Evolutionary conservation across 2,888 invertebrate species (phyloP).

Genomic region (Pasiphila rectangulata): DNA sequence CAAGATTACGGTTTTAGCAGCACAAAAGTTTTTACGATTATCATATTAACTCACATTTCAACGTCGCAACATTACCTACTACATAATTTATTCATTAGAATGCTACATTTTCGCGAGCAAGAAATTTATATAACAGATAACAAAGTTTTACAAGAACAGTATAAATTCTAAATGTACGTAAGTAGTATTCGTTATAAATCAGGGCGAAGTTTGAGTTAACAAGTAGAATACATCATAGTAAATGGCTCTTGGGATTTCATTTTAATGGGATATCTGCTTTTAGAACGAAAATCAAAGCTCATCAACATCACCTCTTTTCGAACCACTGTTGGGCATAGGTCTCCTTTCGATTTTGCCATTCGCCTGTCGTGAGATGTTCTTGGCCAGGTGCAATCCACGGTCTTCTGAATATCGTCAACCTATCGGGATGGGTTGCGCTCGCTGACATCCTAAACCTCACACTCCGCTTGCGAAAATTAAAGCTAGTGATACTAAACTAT

Average conservation of each 20-base stretch:
- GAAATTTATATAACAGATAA: conserved; percentile 31
- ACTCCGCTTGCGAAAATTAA: no score
- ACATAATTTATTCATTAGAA: conserved; percentile 29
- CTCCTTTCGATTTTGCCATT: no score
- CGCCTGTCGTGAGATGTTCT: no score
- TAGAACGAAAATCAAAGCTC: no score
- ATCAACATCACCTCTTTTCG: no score
- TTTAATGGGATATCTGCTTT: conserved; percentile 37
- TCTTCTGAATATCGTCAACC: no score
- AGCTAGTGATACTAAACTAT: no score
- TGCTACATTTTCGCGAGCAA: conserved; percentile 24
- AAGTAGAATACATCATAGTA: conserved; percentile 42
- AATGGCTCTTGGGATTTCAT: conserved; percentile 38
- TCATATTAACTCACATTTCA: conserved; percentile 20
- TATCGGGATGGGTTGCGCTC: no score
- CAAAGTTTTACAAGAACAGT: conserved; percentile 36
- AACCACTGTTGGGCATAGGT: no score
- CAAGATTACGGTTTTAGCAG: conserved; percentile 19
- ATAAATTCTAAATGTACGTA: conserved; percentile 47
- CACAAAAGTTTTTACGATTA: conserved; percentile 23
- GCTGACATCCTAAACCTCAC: no score
- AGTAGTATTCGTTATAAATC: conserved; percentile 43
- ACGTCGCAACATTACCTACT: conserved; percentile 15
- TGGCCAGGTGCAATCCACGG: background rate
- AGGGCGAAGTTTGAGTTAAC: conserved; percentile 39